Evolutionary conservation across 2,797 vertebrate species (phyloP).

Genomic region (Hypotaenidia philippensis): DNA sequence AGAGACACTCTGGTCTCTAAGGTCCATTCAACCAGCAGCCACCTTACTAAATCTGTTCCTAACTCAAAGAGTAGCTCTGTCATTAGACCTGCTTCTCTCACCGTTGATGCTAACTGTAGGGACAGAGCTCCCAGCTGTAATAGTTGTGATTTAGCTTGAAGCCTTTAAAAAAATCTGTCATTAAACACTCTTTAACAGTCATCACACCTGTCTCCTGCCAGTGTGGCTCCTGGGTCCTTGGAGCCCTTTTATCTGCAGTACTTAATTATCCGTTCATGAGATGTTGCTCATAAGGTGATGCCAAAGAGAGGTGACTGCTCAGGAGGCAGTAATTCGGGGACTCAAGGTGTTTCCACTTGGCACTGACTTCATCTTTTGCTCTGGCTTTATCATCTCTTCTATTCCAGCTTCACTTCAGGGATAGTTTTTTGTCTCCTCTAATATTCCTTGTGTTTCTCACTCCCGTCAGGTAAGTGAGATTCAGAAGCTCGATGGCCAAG

Average conservation of each 20-base stretch:
- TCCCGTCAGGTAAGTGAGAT: constrained; percentile 91
- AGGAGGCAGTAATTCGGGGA: background rate
- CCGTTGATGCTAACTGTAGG: background rate
- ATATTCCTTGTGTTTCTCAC: background rate
- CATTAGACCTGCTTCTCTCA: background rate
- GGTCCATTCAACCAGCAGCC: background rate
- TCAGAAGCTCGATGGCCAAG: constrained; percentile 94
- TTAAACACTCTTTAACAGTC: background rate
- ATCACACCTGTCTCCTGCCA: background rate
- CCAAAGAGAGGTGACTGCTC: background rate
- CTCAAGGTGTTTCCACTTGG: background rate
- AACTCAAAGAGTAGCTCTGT: background rate
- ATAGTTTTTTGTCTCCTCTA: background rate
- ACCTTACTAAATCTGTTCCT: background rate
- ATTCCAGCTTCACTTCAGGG: background rate
- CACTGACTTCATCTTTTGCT: background rate
- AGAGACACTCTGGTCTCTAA: background rate
- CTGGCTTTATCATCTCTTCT: background rate
- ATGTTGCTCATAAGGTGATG: background rate
- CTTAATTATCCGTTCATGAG: background rate
- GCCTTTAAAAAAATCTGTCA: background rate
- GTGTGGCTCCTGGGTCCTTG: background rate
- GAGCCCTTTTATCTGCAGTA: background rate
- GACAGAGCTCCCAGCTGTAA: background rate
- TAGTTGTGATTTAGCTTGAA: background rate